These are phyloP conservation scores for Hestina assimilis DNA, from an alignment of 1,140 invertebrate species.

Conservation along the genomic window DNA sequence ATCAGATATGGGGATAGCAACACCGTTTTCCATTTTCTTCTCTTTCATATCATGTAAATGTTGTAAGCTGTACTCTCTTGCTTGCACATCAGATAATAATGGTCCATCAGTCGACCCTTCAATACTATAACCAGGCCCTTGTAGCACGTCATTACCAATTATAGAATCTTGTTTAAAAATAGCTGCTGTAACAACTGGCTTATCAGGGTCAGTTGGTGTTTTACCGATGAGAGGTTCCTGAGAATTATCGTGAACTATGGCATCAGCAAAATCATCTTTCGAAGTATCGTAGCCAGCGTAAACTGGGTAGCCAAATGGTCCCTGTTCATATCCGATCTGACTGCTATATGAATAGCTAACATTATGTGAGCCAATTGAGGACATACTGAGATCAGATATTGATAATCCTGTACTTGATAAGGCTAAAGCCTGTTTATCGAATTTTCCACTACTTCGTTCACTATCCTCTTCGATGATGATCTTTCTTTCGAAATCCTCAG, in stretches of 20 bases:
- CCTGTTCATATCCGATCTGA: conserved; percentile 86
- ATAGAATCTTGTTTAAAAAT: conserved; percentile 82
- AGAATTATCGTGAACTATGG: conserved; percentile 63
- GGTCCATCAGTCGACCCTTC: conserved; percentile 75
- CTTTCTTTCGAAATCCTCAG: conserved; percentile 67
- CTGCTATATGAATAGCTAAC: conserved; percentile 87
- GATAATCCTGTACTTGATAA: conserved; percentile 85
- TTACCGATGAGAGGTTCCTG: conserved; percentile 71
- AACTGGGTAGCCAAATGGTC: conserved; percentile 83
- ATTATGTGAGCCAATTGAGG: conserved; percentile 83
- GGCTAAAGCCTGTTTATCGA: conserved; percentile 57
- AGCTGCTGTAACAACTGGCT: conserved; percentile 83
- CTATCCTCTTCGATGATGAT: conserved; percentile 68
- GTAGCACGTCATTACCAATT: conserved; percentile 66
- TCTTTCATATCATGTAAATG: conserved; percentile 68
- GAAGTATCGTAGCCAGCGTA: conserved; percentile 79
- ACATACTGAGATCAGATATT: conserved; percentile 86
- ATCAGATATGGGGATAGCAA: conserved; percentile 56
- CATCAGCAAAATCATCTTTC: conserved; percentile 74
- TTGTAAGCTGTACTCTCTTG: conserved; percentile 70
- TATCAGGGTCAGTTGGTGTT: conserved; percentile 78
- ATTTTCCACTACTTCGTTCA: conserved; percentile 65
- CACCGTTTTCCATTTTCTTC: conserved; percentile 68
- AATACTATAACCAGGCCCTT: conserved; percentile 71
- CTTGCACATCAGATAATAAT: conserved; percentile 73